Base-by-base conservation (phyloP, 2,113 vertebrate species). In the Todiramphus chloris region DNA sequence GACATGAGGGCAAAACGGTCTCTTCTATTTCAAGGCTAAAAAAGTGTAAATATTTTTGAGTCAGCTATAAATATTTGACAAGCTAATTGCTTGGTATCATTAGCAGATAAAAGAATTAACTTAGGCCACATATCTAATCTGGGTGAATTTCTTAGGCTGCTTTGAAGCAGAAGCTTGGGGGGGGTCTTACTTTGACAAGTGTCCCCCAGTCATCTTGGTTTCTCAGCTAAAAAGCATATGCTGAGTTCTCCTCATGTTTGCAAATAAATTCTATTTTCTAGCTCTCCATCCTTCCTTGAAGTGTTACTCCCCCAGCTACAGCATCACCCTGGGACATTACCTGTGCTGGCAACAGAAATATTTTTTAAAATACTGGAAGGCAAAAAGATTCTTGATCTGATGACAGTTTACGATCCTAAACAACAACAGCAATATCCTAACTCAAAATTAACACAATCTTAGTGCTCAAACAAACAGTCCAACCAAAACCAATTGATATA, bases 301-400 rank as follows among this genome's bases (percentile, higher is more conserved):
- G 11, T 24, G 6, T 60, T 17, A 41, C 17, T 69, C 4, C 35
- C 12, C 23, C 60, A 82, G 55, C n/a, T 59, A 12, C 31, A 86
- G n/a, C 0, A 0, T 2, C 12, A 24, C 50, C 66, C 41, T 4
- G 8, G 51, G 23, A 27, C 0, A 0, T 21, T 37, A 6, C 6
- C 46, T 17, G 19, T n/a, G 17, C 5, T 39, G 3, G 2, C 31
- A 90, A 55, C 16, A 72, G 25, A 66, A 70, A 72, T 23, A 18
- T 5, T 63, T 79, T 51, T 56, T 20, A 72, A 63, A 74, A 19
- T 19, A 70, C 30, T 19, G 6, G 11, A 51, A 41, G 10, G 4
- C 19, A 93, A 64, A 92, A 46, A n/a, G 1, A 2, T 51, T 39
- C 79, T 67, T 43, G 10, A 84, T 93, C 25, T 27, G 0, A 1